These are phyloP conservation scores for Halichoeres trimaculatus DNA, from an alignment of 2,113 vertebrate species.

Conservation along the genomic window DNA sequence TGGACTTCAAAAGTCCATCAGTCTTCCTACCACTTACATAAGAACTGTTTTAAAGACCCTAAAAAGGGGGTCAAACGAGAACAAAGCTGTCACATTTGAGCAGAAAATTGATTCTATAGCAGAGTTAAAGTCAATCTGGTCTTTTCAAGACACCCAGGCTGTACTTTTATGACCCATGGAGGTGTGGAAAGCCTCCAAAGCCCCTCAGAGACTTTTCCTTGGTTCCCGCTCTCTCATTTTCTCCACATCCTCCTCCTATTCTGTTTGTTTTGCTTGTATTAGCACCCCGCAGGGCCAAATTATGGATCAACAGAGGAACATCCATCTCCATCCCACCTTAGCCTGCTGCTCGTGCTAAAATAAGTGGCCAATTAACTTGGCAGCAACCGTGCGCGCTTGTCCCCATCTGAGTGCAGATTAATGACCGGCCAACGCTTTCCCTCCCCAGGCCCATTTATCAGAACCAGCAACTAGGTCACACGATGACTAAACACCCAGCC, in stretches of 20 bases:
- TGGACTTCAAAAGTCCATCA: background rate
- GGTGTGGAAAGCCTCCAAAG: slow-evolving; percentile 35
- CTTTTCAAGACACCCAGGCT: slow-evolving; percentile 77
- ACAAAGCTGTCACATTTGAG: slow-evolving; percentile 8
- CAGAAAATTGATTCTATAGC: slow-evolving; percentile 2
- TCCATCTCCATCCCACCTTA: slow-evolving; percentile 83
- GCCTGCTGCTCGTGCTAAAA: slow-evolving; percentile 81
- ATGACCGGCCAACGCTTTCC: slow-evolving; percentile 90
- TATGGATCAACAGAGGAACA: slow-evolving; percentile 82
- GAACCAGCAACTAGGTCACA: slow-evolving; percentile 89
- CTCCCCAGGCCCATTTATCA: slow-evolving; percentile 93
- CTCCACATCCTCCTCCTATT: slow-evolving; percentile 40
- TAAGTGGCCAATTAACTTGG: slow-evolving; percentile 95
- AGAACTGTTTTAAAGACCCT: background rate
- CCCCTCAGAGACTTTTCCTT: slow-evolving; percentile 27
- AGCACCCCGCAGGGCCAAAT: slow-evolving; percentile 75
- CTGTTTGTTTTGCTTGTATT: slow-evolving; percentile 74
- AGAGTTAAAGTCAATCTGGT: slow-evolving; percentile 75
- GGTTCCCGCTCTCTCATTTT: slow-evolving; percentile 11
- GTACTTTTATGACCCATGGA: slow-evolving; percentile 67
- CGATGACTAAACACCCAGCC: slow-evolving; percentile 90
- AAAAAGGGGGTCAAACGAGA: no score
- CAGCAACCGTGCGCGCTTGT: slow-evolving; percentile 87
- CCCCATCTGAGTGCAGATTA: slow-evolving; percentile 94
- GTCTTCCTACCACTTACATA: background rate